These are phyloP conservation scores for Cirrhinus mrigala DNA, from an alignment of 2,797 vertebrate genomes.

Conservation along the genomic window DNA sequence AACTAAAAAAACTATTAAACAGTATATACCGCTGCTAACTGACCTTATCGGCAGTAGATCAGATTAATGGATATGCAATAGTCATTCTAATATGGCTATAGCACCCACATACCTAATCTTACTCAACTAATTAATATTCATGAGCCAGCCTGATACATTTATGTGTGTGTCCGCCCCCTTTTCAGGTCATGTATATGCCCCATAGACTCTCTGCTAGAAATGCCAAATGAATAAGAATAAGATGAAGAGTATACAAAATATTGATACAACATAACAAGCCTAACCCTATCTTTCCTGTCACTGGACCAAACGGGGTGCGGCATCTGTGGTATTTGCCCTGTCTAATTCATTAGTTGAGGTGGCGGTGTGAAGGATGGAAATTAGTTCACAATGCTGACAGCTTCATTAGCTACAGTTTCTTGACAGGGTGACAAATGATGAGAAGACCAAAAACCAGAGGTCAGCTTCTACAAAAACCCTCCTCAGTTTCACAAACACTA, in stretches of 20 bases:
- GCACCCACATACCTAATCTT: neutral
- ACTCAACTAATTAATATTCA: neutral
- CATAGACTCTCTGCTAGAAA: constrained; percentile 1
- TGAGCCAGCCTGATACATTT: neutral
- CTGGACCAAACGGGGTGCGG: neutral
- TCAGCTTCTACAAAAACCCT: neutral
- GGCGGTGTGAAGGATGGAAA: constrained; percentile 37
- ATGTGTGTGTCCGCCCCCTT: neutral
- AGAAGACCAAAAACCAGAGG: neutral
- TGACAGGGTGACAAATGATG: constrained; percentile 19
- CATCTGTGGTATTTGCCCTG: constrained; percentile 18
- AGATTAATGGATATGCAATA: neutral
- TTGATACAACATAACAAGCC: neutral
- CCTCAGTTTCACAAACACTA: neutral
- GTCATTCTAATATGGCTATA: neutral
- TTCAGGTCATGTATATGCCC: neutral
- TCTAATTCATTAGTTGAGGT: constrained; percentile 50
- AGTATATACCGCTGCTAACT: neutral
- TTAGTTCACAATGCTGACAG: constrained; percentile 51
- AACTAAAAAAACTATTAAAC: neutral
- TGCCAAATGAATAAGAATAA: neutral
- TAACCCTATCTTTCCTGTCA: neutral
- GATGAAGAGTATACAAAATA: neutral
- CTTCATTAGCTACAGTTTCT: constrained; percentile 55
- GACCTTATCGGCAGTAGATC: neutral